Evolutionary conservation across 2,888 invertebrate species (phyloP).

Genomic region (Temnothorax rugatulus): DNA sequence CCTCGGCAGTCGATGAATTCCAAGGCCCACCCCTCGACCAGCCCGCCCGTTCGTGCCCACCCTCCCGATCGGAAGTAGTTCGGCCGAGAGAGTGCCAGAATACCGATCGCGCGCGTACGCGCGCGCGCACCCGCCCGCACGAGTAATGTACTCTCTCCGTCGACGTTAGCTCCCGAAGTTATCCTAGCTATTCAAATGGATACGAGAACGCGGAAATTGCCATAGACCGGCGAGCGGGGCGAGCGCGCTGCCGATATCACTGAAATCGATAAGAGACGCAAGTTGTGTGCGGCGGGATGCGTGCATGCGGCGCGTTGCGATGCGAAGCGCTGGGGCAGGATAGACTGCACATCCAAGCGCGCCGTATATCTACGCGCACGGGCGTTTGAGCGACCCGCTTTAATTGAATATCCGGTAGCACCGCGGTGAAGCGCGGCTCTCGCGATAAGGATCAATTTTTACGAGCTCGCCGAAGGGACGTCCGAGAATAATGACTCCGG

Average conservation of each 20-base stretch:
- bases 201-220: constrained; percentile 63
- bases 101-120: constrained; percentile 49
- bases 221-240: constrained; percentile 52
- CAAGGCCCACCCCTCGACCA: constrained; percentile 40
- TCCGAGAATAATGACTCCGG: constrained; percentile 40
- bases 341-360: constrained; percentile 17
- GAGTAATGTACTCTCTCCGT: constrained; percentile 55
- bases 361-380: constrained; percentile 29
- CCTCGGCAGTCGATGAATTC: constrained; percentile 59
- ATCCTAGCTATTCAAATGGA: constrained; percentile 65
- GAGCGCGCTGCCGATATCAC: constrained; percentile 57
- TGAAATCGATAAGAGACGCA: constrained; percentile 64
- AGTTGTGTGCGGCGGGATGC: constrained; percentile 53
- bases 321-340: background rate
- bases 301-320: constrained; percentile 28
- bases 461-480: constrained; percentile 46
- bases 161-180: constrained; percentile 59
- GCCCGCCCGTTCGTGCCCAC: background rate
- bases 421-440: background rate
- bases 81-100: constrained; percentile 54
- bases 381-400: constrained; percentile 38
- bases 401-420: constrained; percentile 61
- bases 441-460: constrained; percentile 56
- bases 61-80: constrained; percentile 55
- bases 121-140: constrained; percentile 6